Evolutionary conservation across 2,113 vertebrate species (phyloP).

Genomic region (Scophthalmus maximus): DNA sequence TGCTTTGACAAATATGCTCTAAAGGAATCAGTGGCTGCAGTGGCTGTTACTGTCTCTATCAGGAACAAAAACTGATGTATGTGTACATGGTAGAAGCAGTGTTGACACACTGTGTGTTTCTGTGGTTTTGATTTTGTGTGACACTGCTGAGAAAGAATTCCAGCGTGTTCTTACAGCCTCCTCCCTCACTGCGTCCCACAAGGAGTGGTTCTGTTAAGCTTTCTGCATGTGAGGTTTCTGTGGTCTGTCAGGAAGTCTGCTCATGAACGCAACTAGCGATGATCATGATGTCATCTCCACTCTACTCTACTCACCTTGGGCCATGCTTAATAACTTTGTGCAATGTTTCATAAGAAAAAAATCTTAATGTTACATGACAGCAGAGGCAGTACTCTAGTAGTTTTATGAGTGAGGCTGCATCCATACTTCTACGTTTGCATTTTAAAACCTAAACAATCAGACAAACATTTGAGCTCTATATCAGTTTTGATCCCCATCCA

Average conservation of each 20-base stretch:
- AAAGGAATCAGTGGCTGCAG: too few relatives aligned
- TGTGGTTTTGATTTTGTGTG: constrained; percentile 4
- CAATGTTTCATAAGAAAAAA: too few relatives aligned
- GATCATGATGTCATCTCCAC: constrained; percentile 29
- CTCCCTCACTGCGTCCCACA: not conserved
- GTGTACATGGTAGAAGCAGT: not conserved
- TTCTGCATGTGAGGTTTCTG: constrained; percentile 1
- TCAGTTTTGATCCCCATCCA: too few relatives aligned
- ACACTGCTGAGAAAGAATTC: constrained; percentile 3
- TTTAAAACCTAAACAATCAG: too few relatives aligned
- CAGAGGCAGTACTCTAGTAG: too few relatives aligned
- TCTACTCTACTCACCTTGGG: not conserved
- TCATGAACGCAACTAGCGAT: constrained; percentile 15
- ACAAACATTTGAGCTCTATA: too few relatives aligned
- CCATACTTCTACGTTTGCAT: too few relatives aligned
- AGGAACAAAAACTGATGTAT: not conserved
- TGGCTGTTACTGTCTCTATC: not conserved
- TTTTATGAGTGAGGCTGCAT: not conserved
- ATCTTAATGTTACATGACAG: too few relatives aligned
- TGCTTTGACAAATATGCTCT: too few relatives aligned
- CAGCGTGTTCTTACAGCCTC: not conserved
- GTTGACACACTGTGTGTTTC: not conserved
- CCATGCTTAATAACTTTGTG: not conserved
- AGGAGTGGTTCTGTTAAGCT: constrained; percentile 7
- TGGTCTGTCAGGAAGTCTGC: not conserved